Base-by-base conservation (phyloP, 2,797 vertebrate genomes). In the Falco cherrug region DNA sequence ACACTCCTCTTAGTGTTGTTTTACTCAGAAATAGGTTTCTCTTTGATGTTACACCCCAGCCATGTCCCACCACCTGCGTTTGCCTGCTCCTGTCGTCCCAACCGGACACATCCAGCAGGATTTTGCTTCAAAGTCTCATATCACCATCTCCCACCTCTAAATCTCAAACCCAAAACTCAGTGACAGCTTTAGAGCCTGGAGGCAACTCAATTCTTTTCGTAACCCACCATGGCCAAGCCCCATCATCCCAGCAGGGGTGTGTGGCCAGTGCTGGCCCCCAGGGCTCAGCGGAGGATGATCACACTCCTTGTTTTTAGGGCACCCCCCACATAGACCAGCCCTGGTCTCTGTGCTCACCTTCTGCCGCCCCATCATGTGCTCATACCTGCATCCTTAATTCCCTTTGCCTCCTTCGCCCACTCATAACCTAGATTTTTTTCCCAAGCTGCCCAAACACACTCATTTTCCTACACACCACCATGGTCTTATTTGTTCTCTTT, bases 161-260 rank as follows among this genome's bases (percentile, higher is more conserved):
- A 65, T 11, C 41, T 29, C 51, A 54, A 79, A 5, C 35, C 22
- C 35, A 47, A n/a, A 18, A 22, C 25, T 35, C 4, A 0, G 16
- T 7, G 15, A 47, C 21, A 68, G 16, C 12, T 77, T 71, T 24
- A 35, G 54, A 77, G 24, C 22, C 68, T 54, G 25, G 43, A 37
- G 18, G 10, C 2, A 3, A 16, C 54, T n/a, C 5, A 0, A 3
- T 13, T 37, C 13, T 48, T 71, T 84, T 57, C 33, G 39, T 20
- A 39, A 47, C 63, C 78, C 78, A 24, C 37, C 41, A 41, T 31
- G 50, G 31, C 31, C 1, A 1, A 53, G 22, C 28, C 26, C 39
- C 26, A 33, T 20, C 4, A 1, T 14, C 29, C 16, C 14, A 0
- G 41, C 1, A 0, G 67, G 50, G 48, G 19, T 1, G 6, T 26